Conservation (phyloP, 2,888 invertebrate genomes). For the Microplitis deprimator region DNA sequence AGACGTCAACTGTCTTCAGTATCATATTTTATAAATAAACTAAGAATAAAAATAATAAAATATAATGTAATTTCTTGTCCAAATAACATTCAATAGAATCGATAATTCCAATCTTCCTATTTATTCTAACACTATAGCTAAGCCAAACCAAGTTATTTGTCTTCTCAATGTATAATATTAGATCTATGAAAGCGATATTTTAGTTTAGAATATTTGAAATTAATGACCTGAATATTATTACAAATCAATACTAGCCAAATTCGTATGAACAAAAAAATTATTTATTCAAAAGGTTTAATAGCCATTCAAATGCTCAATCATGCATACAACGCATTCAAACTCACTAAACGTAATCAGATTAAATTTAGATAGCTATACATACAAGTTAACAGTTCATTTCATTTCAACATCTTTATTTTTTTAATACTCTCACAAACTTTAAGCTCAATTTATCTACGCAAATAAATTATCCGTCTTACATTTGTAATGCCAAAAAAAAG, state of each 20-base stretch:
- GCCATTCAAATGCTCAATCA: not conserved
- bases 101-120: not conserved
- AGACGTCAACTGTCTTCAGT: too few species aligned
- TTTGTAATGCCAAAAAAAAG: not conserved
- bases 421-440: not conserved
- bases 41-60: too few species aligned
- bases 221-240: not conserved
- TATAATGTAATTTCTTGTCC: too few species aligned
- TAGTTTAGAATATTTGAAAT: not conserved
- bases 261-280: not conserved
- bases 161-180: not conserved
- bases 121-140: not conserved
- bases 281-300: slow-evolving; percentile 1
- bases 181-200: not conserved
- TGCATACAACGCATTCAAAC: not conserved
- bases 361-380: not conserved
- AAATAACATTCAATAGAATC: not conserved
- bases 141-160: not conserved
- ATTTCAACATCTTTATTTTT: not conserved
- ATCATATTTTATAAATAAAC: too few species aligned
- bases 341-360: not conserved
- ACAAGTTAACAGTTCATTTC: not conserved
- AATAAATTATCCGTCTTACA: not conserved
- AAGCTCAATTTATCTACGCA: not conserved
- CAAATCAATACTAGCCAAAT: not conserved